Evolutionary conservation across 2,888 invertebrate species (phyloP).

Genomic region (Caenorhabditis panamensis): DNA sequence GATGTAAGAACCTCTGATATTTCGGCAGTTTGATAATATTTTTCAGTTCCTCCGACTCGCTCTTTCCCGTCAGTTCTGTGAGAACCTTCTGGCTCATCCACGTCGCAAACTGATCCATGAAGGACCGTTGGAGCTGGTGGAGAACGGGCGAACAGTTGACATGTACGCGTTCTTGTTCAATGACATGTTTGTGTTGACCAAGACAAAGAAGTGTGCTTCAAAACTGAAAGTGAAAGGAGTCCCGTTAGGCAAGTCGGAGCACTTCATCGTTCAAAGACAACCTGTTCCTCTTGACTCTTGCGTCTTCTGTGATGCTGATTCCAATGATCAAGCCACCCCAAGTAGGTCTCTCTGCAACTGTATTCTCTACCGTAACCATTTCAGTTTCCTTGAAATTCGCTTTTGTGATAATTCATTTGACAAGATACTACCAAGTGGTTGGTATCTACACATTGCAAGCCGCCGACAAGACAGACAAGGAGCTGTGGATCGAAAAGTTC

Average conservation of each 20-base stretch:
- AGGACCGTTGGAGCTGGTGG: conserved; percentile 83
- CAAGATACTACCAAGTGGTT: conserved; percentile 83
- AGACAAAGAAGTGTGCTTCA: conserved; percentile 83
- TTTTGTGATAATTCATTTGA: conserved; percentile 83
- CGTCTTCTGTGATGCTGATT: conserved; percentile 83
- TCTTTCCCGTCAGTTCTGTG: conserved; percentile 85
- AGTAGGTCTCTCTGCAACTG: conserved; percentile 50
- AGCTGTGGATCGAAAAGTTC: conserved; percentile 81
- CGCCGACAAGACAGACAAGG: conserved; percentile 82
- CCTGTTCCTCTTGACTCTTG: conserved; percentile 83
- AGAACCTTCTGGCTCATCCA: conserved; percentile 84
- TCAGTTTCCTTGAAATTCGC: conserved; percentile 81
- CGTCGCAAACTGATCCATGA: conserved; percentile 83
- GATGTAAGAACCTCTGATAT: conserved; percentile 83
- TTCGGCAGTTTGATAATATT: no score
- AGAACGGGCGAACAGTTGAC: conserved; percentile 84
- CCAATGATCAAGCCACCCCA: conserved; percentile 76
- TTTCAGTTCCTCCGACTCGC: conserved; percentile 84
- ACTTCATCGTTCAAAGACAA: conserved; percentile 83
- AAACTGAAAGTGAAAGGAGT: conserved; percentile 76
- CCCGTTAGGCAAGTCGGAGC: conserved; percentile 76
- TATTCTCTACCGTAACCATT: conserved; percentile 29
- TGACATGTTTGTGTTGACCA: conserved; percentile 85
- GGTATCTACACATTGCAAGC: conserved; percentile 83
- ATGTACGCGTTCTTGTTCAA: conserved; percentile 85